Conservation (phyloP, 2,888 invertebrate species). For the Rhagium mordax region DNA sequence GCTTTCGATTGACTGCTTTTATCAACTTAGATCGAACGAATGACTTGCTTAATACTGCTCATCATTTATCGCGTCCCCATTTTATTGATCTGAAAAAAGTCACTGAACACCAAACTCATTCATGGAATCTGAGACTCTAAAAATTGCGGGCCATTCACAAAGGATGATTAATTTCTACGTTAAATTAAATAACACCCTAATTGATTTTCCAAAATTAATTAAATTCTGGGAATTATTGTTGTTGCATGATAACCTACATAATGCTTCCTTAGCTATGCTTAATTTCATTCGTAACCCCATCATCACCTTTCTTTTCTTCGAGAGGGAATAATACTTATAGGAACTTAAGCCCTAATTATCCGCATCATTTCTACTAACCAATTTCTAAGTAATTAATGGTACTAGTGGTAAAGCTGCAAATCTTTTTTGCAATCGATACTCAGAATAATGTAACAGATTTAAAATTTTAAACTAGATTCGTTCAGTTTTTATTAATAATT, state of each 20-base stretch:
- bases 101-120: constrained; percentile 5
- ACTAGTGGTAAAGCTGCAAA: too few species aligned
- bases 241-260: background rate
- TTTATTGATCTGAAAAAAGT: constrained; percentile 25
- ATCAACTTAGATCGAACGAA: constrained; percentile 42
- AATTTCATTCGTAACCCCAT: background rate
- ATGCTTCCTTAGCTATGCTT: background rate
- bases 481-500: too few species aligned
- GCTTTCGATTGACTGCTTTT: constrained; percentile 36
- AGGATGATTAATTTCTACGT: background rate
- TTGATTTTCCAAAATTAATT: background rate
- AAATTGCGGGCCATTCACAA: background rate
- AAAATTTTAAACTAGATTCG: too few species aligned
- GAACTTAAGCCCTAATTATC: too few species aligned
- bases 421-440: too few species aligned
- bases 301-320: background rate
- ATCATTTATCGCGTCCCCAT: constrained; percentile 31
- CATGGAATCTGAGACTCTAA: background rate
- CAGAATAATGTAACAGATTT: too few species aligned
- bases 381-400: too few species aligned
- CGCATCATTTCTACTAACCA: too few species aligned
- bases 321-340: background rate
- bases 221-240: background rate
- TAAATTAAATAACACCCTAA: background rate
- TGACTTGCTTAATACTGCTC: constrained; percentile 40